Base-by-base conservation (phyloP, 2,113 vertebrate species). In the Proteles cristata region DNA sequence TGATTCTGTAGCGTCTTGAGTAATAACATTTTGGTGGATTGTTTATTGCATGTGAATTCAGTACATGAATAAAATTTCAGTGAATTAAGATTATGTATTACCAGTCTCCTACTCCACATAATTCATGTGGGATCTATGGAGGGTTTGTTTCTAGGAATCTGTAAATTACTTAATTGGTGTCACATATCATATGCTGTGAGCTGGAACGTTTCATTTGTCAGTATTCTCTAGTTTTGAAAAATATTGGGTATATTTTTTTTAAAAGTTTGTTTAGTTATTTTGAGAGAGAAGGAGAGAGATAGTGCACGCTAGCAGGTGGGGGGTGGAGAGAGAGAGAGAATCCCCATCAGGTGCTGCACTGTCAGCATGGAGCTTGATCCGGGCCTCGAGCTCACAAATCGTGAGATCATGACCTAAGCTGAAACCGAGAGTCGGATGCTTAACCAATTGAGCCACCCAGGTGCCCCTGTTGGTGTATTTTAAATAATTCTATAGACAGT, bases 111-210 rank as follows among this genome's bases (percentile, higher is more conserved):
- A 3, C 94, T 95, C 90, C 87, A 88, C 17, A 45, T 93, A 88
- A 91, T 74, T 92, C 26, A 28, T 43, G 15, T 77, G 28, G 58
- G 43, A 58, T 61, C 48, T 71, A 4, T 43, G 8, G 45, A 48
- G 90, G 48, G 28, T 91, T 90, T 93, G 15, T 80, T 97, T 96
- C 73, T 92, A 85, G 85, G 93, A 95, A 81, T 68, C 39, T 1
- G 26, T 94, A 55, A 90, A 73, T 82, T 63, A 63, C 23, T 80
- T 89, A 86, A 45, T 43, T 93, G 31, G 7, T 84, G 33, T 87
- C 48, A 58, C 35, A 58, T 69, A 58, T 69, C 90, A 94, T 92
- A 61, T 82, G 58, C 63, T 55, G 1, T 94, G 12, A 69, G 8
- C 76, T 91, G 79, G 26, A 79, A 53, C 63, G 17, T 88, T 10